Base-by-base conservation (phyloP, 2,888 invertebrate genomes). In the Adineta ricciae region DNA sequence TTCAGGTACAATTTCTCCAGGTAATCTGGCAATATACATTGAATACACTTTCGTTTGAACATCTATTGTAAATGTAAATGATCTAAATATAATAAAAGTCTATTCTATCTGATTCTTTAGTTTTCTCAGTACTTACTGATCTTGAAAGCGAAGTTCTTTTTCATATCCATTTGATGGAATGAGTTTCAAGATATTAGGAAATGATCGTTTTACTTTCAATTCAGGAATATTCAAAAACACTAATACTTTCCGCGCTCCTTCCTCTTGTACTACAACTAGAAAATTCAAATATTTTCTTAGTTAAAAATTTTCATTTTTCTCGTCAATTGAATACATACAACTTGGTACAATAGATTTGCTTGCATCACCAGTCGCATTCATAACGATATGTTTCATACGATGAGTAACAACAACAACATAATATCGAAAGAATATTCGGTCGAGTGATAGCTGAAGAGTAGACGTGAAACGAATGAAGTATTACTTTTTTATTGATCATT, bases 221-320 rank as follows among this genome's bases (percentile, higher is more conserved):
- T 78, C 78, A 2, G 78, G 78, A 3, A 78, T 78, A 78, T 38
- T n/a, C 5, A 78, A n/a, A 21, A 41, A 78, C 0, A 78, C 78
- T 9, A 78, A 16, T 38, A 78, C 78, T 38, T 41, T 38, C 3
- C 78, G 78, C 0, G 21, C 24, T n/a, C 78, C 78, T 21, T 41
- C 78, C 41, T 78, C 78, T 78, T 78, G 78, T 19, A 78, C 78
- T 8, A 78, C 78, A 78, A 78, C 78, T 78, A 78, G 11, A 78
- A 41, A 38, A 19, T 5, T 38, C 36, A 73, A 21, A n/a, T 11
- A 11, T 24, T 14, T 38, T 24, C 3, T 21, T 73, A 0, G 5
- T 14, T 21, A 24, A n/a, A n/a, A 14, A 11, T 11, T 7, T 38
- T n/a, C 7, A 38, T 9, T 38, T 73, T n/a, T 64, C 46, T 27